Evolutionary conservation across 2,113 vertebrate genomes (phyloP), one percentile per base, ranked within the genome.

Genomic region (Zosterops borbonicus): DNA sequence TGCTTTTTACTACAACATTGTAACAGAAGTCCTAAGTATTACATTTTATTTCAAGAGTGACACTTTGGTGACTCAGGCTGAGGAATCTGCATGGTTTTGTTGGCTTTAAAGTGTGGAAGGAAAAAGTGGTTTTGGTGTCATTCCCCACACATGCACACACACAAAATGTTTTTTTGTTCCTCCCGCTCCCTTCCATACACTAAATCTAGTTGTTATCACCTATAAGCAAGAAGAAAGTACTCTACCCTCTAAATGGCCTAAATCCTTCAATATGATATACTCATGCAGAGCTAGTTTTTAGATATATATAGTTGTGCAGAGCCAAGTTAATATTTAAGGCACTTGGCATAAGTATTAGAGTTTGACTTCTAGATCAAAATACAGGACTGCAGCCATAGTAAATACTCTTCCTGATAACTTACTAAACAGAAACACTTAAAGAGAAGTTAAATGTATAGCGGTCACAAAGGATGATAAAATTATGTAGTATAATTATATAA

Each of bases 281-380:
- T 56, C 6, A 2, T 12, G 18, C 14, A 84, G 21, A 16, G 39
- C 31, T 78, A 29, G 13, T 9, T 49, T 62, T 62, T 41, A 73
- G 35, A 65, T 35, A 58, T 6, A 46, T 11, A 9, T 59, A 71
- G 46, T 12, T 29, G 17, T n/a, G 33, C 52, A 33, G 62, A 71
- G 60, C 39, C 39, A 67, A 89, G 63, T 80, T 84, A 84, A 62
- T 92, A 92, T 84, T 96, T 91, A 89, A 94, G 50, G 60, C 23
- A 67, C 12, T 89, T 70, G 68, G 83, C 80, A n/a, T 20, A 83
- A 80, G 28, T 75, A 49, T 44, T 21, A 49, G 41, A 68, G 31
- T 73, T 85, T 88, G 83, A 80, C 46, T 90, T 44, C 33, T 0
- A 73, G 9, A 94, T 56, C 58, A 92, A 92, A 96, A 83, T n/a